A percentile compares a stretch with the other conserved stretches of the same genome.
Conservation (phyloP, 1,140 invertebrate species). For the Hycleus phaleratus region DNA sequence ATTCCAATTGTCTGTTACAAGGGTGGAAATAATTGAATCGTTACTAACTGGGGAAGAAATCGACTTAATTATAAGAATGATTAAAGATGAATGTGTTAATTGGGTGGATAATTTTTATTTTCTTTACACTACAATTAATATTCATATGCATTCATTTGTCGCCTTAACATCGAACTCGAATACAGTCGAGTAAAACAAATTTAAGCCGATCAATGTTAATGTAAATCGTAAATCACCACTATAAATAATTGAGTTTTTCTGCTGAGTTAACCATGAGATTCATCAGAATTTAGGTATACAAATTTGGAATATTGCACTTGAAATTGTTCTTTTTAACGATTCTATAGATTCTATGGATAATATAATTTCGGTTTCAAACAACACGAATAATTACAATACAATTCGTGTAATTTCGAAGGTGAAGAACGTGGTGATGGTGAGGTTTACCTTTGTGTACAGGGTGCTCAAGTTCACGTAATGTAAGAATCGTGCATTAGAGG, state of each 20-base stretch:
- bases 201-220: neutral
- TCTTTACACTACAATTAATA: no score
- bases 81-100: no score
- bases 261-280: constrained; percentile 2
- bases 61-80: no score
- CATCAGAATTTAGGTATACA: neutral
- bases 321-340: no score
- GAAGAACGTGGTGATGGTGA: no score
- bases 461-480: constrained; percentile 8
- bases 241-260: constrained; percentile 3
- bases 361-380: no score
- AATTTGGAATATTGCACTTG: no score
- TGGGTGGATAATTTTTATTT: no score
- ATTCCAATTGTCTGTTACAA: constrained; percentile 4
- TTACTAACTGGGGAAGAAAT: neutral
- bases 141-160: neutral
- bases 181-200: neutral
- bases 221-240: neutral
- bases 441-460: neutral
- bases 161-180: constrained; percentile 3
- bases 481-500: constrained; percentile 11
- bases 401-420: no score
- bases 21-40: constrained; percentile 10
- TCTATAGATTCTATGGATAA: no score
- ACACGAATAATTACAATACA: no score